A percentile compares a stretch with the other conserved stretches of the same genome.
Conservation (phyloP, 2,797 vertebrate species). For the Cryptoprocta ferox region DNA sequence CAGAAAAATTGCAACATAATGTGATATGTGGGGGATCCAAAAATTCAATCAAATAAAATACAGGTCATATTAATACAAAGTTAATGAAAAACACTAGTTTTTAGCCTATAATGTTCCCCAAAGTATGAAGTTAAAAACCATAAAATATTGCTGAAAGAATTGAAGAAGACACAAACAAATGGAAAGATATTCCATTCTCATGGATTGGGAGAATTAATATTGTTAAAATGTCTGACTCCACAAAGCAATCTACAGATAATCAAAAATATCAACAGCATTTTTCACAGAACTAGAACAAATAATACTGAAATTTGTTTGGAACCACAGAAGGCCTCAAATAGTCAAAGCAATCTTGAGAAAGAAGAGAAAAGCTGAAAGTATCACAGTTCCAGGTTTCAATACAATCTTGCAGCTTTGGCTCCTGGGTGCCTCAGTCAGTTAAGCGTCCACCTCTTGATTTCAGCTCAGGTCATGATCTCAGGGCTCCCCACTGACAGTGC, state of each 20-base stretch:
- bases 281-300: neutral
- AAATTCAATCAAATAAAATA: neutral
- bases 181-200: neutral
- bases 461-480: too few relatives aligned
- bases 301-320: neutral
- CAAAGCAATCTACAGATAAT: neutral
- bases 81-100: neutral
- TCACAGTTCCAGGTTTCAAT: neutral
- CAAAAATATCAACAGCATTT: neutral
- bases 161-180: neutral
- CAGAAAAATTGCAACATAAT: neutral
- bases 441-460: too few relatives aligned
- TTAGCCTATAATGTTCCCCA: neutral
- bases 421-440: too few relatives aligned
- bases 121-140: neutral
- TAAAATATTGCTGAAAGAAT: neutral
- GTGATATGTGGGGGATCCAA: neutral
- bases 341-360: neutral
- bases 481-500: too few relatives aligned
- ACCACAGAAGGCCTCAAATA: neutral
- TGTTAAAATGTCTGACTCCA: neutral
- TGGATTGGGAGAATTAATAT: neutral
- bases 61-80: neutral
- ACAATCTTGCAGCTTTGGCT: neutral
- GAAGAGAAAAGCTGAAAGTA: neutral